These are phyloP conservation scores for Pyrgilauda ruficollis DNA, from an alignment of 2,113 vertebrate genomes.

Conservation along the genomic window DNA sequence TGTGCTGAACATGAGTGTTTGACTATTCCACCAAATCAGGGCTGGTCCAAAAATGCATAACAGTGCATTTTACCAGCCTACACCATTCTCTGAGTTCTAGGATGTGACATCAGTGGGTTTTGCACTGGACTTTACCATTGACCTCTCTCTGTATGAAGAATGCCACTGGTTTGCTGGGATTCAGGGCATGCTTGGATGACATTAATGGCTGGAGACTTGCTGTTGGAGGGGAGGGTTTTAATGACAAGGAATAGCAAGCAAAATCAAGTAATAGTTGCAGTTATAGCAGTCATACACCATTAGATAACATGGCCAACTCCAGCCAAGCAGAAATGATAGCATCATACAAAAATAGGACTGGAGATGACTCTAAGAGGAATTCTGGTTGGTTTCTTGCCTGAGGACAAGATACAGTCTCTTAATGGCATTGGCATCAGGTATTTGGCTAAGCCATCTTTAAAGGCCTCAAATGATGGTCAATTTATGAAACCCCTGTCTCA, in stretches of 20 bases:
- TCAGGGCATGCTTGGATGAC: neutral
- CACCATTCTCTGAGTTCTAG: neutral
- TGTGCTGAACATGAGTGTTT: neutral
- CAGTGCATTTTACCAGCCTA: neutral
- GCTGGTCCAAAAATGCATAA: neutral
- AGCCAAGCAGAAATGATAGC: slow-evolving; percentile 31
- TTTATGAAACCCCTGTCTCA: neutral
- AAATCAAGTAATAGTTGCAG: neutral
- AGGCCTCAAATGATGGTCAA: neutral
- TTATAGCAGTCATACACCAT: neutral
- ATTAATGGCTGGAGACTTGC: accelerated
- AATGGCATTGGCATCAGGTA: neutral
- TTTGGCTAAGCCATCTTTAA: neutral
- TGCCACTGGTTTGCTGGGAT: neutral
- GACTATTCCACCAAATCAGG: neutral
- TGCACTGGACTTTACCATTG: neutral
- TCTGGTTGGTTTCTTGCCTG: neutral
- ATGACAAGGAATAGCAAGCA: neutral
- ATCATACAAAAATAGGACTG: slow-evolving; percentile 21
- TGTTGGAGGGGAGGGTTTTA: neutral
- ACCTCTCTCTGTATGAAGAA: neutral
- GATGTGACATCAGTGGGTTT: neutral
- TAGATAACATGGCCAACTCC: neutral
- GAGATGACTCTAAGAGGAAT: neutral
- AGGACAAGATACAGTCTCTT: neutral